Base-by-base conservation (phyloP, 1,140 invertebrate species). In the Phymastichus coffea region DNA sequence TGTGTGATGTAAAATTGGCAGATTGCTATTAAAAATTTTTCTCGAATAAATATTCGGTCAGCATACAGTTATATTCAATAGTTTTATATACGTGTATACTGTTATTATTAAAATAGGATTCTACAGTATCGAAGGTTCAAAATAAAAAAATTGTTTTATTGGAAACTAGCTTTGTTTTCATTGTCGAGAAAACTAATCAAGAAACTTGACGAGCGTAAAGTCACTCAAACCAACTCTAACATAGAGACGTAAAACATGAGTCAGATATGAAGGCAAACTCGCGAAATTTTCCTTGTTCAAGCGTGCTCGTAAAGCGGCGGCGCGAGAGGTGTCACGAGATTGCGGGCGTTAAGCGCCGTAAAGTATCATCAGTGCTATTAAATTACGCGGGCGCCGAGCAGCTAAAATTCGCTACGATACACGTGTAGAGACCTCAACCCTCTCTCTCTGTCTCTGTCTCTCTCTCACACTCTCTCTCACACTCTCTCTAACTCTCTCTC, bases 351-450 rank as follows among this genome's bases (percentile, higher is more conserved):
- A 63, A 61, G 35, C 41, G 59, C 59, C 65, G 57, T 71, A 70
- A 70, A 70, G 63, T 61, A 64, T 67, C 65, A 65, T 66, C 47
- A 57, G 55, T 55, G 44, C 44, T 49, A 40, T 59, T 57, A 65
- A 65, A 66, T 71, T 67, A 63, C 64, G 28, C n/a, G 46, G 47
- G 20, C 37, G 54, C 52, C 40, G 37, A 52, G 35, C 44, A 43
- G 22, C 20, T 35, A 25, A 52, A 52, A 58, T 44, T 23, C 28
- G 7, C 33, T 33, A 6, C 12, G 6, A 33, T 7, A 33, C 28
- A 12, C 28, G 28, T 6, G 28, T 7, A 33, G 28, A 6, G 28
- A 7, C 28, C 6, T 6, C 28, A 12, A 33, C 38, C 9, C 38
- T 41, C 15, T 15, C 38, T 15, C 38, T 9, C 15, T 41, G 6